A percentile compares a stretch with the other conserved stretches of the same genome.
These are phyloP conservation scores for Pluvialis apricaria DNA, from an alignment of 2,113 vertebrate species.

Conservation along the genomic window DNA sequence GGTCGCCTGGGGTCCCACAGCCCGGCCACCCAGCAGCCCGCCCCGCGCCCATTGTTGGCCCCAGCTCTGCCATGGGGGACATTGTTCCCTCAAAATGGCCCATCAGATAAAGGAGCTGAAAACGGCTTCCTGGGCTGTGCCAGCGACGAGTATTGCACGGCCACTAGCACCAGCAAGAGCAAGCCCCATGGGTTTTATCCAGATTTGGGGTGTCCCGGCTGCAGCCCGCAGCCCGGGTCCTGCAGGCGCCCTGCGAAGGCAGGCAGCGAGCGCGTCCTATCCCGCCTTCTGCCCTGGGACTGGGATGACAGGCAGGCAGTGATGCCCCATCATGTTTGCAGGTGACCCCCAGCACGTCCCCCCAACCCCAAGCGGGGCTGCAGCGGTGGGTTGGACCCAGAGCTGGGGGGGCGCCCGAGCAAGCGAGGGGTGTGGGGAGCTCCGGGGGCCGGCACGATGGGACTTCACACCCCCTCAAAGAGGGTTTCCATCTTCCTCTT, in stretches of 20 bases:
- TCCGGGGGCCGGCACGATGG: accelerated
- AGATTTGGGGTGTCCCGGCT: neutral
- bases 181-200: neutral
- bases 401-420: neutral
- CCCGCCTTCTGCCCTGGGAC: neutral
- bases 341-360: neutral
- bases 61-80: neutral
- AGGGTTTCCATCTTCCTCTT: constrained; percentile 9
- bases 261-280: accelerated
- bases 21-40: neutral
- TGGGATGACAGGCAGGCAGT: neutral
- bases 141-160: neutral
- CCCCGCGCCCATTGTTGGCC: constrained; percentile 17
- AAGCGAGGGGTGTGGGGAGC: accelerated
- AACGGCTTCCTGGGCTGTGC: neutral
- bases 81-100: constrained; percentile 25
- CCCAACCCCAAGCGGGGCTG: neutral
- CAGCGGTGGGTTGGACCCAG: too few relatives aligned
- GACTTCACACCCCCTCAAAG: neutral
- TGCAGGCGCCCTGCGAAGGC: too few relatives aligned
- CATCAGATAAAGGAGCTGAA: constrained; percentile 22
- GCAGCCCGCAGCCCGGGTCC: neutral
- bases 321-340: too few relatives aligned
- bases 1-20: neutral
- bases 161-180: accelerated